phyloP scores from a whole-genome alignment of 1,140 invertebrate genomes.

The Papilio polytes region DNA sequence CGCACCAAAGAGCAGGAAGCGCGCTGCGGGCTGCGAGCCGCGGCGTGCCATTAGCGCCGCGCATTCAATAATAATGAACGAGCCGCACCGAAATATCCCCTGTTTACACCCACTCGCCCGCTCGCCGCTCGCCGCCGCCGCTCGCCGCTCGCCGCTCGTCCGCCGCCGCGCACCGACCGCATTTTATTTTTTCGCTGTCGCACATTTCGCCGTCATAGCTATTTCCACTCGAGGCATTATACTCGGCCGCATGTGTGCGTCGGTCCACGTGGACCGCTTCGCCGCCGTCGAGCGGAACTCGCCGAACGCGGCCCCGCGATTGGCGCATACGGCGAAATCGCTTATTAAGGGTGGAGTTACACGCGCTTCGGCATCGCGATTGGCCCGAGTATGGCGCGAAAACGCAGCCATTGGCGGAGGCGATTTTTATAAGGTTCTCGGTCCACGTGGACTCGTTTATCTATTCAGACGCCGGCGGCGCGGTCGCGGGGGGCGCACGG shows the following conservation, averaged over 20 bases:
- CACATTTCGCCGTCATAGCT: conserved; percentile 84
- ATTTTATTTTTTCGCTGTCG: conserved; percentile 85
- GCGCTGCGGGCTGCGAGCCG: conserved; percentile 55
- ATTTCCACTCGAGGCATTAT: conserved; percentile 84
- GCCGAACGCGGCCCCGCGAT: conserved; percentile 57
- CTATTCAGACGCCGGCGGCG: conserved; percentile 84
- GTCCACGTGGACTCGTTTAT: conserved; percentile 85
- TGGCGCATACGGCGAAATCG: conserved; percentile 72
- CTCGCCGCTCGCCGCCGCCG: conserved; percentile 73
- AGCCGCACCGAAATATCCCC: conserved; percentile 81
- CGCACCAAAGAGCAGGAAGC: conserved; percentile 57
- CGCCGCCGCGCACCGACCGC: conserved; percentile 80
- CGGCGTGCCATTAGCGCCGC: conserved; percentile 78
- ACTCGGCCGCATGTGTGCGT: conserved; percentile 77
- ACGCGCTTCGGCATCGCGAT: conserved; percentile 61
- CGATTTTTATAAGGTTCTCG: conserved; percentile 82
- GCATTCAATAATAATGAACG: conserved; percentile 83
- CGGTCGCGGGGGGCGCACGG: conserved; percentile 80
- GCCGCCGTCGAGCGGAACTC: conserved; percentile 70
- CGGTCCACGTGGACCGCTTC: conserved; percentile 81
- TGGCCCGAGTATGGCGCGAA: conserved; percentile 59
- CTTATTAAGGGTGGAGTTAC: conserved; percentile 84
- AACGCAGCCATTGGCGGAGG: conserved; percentile 68
- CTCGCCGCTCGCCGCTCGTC: conserved; percentile 75
- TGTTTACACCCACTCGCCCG: conserved; percentile 83